A percentile compares a stretch with the other conserved stretches of the same genome.
Conservation (phyloP, 2,888 invertebrate species). For the Ophonus ardosiacus region DNA sequence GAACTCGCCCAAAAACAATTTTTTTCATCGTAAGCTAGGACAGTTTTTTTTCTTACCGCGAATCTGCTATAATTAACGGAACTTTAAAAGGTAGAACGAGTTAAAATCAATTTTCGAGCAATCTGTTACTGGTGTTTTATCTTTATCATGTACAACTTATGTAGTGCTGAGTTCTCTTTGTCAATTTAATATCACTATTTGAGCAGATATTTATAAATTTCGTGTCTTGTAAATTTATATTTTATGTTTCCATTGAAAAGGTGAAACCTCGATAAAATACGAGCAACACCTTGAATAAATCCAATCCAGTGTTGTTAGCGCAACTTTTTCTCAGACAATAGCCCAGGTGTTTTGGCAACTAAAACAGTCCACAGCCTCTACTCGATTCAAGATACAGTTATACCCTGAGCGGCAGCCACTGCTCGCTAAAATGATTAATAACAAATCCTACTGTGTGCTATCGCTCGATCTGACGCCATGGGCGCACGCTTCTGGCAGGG, state of each 20-base stretch:
- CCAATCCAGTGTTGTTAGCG: background rate
- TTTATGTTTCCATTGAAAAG: background rate
- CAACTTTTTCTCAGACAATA: constrained; percentile 25
- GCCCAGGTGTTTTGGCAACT: constrained; percentile 54
- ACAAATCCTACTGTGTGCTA: constrained; percentile 74
- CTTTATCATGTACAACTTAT: no score
- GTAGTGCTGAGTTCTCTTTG: background rate
- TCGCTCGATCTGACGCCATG: constrained; percentile 66
- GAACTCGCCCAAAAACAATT: no score
- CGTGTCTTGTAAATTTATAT: background rate
- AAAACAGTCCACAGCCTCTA: background rate
- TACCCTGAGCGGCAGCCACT: background rate
- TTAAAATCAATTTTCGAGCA: no score
- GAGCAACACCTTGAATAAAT: background rate
- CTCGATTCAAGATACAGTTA: constrained; percentile 42
- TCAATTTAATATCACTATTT: background rate
- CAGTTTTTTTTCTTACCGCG: no score
- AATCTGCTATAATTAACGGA: no score
- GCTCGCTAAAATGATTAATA: constrained; percentile 72
- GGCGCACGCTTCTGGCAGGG: constrained; percentile 53
- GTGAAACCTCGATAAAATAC: background rate
- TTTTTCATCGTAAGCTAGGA: no score
- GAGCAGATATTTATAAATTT: background rate
- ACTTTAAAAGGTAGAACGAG: no score
- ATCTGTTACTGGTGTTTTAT: no score